These are phyloP conservation scores for Hormaphis cornu DNA, from an alignment of 1,140 invertebrate genomes.

Conservation along the genomic window DNA sequence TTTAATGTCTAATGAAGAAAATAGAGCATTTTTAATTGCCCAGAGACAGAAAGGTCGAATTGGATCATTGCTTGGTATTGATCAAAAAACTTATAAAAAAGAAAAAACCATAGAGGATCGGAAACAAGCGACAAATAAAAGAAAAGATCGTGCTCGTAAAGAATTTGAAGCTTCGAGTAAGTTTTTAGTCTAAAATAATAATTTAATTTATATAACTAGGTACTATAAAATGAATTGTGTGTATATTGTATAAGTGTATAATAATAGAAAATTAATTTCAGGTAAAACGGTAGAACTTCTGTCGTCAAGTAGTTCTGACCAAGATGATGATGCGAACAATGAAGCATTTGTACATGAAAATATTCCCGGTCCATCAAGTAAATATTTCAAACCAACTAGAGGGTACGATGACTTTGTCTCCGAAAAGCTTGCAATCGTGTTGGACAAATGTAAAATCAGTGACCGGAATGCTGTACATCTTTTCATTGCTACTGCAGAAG, in stretches of 20 bases:
- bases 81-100: neutral
- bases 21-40: slow-evolving; percentile 32
- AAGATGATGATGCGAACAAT: neutral
- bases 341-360: neutral
- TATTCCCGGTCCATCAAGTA: slow-evolving; percentile 23
- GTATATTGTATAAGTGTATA: neutral
- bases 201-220: neutral
- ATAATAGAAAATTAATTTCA: neutral
- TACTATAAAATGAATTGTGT: too few species aligned
- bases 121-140: neutral
- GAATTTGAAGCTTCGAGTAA: neutral
- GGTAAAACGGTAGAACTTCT: neutral
- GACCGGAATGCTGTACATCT: slow-evolving; percentile 36
- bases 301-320: neutral
- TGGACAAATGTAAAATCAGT: slow-evolving; percentile 36
- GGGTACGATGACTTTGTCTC: slow-evolving; percentile 4
- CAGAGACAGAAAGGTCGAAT: slow-evolving; percentile 31
- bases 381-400: slow-evolving; percentile 10
- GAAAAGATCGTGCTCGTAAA: neutral
- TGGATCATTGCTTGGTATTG: slow-evolving; percentile 4
- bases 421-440: slow-evolving; percentile 35
- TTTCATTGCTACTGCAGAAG: slow-evolving; percentile 33
- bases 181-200: neutral
- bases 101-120: slow-evolving; percentile 10
- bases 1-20: slow-evolving; percentile 33